Conservation (phyloP, 2,888 invertebrate species). For the Mimas tiliae region DNA sequence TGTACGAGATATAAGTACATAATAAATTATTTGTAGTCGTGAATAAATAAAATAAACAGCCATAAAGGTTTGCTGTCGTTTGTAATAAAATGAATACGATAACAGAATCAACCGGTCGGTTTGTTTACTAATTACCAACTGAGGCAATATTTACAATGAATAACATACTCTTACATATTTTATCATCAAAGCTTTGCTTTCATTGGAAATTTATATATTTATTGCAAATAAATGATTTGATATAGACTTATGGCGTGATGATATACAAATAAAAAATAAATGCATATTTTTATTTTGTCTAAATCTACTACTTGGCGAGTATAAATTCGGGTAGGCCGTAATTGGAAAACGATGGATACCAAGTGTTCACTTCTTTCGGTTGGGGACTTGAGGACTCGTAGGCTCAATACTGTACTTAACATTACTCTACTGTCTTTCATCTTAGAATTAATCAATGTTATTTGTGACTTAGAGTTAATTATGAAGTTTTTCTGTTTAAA, state of each 20-base stretch:
- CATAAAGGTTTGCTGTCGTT: slow-evolving; percentile 26
- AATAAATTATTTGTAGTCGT: slow-evolving; percentile 30
- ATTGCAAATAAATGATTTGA: not conserved
- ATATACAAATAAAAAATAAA: no score
- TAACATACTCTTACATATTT: slow-evolving; percentile 31
- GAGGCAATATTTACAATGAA: slow-evolving; percentile 52
- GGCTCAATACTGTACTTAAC: no score
- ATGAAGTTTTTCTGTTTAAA: no score
- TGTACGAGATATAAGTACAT: slow-evolving; percentile 2
- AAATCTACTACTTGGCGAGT: no score
- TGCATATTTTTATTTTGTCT: not conserved
- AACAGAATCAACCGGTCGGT: slow-evolving; percentile 39
- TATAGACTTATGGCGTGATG: not conserved
- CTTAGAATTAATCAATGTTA: no score
- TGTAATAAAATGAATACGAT: slow-evolving; percentile 42
- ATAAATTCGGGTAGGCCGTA: no score
- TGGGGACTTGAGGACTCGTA: no score
- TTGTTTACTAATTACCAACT: slow-evolving; percentile 52
- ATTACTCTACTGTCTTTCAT: no score
- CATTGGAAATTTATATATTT: not conserved
- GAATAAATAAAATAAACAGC: slow-evolving; percentile 34
- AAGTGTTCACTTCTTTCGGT: no score
- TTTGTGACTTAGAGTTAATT: no score
- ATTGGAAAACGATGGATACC: no score
- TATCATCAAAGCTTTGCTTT: slow-evolving; percentile 28